Evolutionary conservation across 2,797 vertebrate genomes (phyloP), one percentile per base, ranked within the genome.

Genomic region (Myotis findleyi): DNA sequence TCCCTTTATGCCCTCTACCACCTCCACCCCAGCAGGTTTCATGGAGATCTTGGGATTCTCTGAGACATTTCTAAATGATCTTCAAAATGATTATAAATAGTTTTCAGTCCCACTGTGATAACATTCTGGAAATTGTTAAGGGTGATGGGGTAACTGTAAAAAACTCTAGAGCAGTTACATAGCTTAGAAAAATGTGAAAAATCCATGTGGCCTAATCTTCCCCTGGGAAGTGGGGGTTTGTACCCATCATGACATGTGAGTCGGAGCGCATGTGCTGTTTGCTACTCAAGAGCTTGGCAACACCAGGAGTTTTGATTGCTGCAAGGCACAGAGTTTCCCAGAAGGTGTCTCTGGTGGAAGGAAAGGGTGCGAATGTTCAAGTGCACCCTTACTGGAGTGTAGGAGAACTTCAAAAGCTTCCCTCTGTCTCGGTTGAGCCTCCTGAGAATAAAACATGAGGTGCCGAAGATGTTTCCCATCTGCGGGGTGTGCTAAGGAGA

Each of bases 11-110:
- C 27, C 13, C 27, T 62, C 59, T 62, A 62, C 57, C 25, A 30
- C 13, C 59, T 30, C 27, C 6, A 62, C 2, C 21, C 59, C 89
- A 89, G n/a, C 3, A 69, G 9, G 0, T 59, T 84, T 80, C 51
- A 44, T 47, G 73, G 57, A 73, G 49, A 90, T 38, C 9, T 14
- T 84, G 20, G 36, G 59, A 49, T 84, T 95, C 16, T 41, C 68
- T 20, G 69, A 88, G 55, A 68, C 25, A 76, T 72, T 93, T 93
- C 57, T 38, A 86, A 81, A 89, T 23, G 5, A 14, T 33, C 49
- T 77, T 94, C 68, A 72, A 55, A 91, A 85, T 66, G 38, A 41
- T 55, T 41, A 27, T 79, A 81, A 92, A 55, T 47, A 14, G 47
- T 93, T 55, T 89, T 36, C 38, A 38, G 2, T 87, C 41, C 36